These are phyloP conservation scores for Thunnus maccoyii DNA, from an alignment of 2,113 vertebrate species.

Conservation along the genomic window DNA sequence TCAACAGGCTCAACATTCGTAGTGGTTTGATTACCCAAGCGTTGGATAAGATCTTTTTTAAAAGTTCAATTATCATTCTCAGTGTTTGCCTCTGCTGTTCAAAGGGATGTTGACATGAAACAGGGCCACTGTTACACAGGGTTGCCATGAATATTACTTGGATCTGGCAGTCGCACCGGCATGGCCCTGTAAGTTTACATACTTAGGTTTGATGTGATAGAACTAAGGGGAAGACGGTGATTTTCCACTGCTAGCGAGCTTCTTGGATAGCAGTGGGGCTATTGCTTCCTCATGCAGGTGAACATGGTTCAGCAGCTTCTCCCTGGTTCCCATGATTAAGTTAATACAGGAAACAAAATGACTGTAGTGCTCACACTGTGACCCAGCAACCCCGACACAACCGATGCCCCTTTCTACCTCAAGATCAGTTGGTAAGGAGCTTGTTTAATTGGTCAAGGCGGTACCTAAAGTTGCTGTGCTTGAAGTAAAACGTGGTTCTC, in stretches of 20 bases:
- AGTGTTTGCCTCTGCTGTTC: slow-evolving; percentile 60
- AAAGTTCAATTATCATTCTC: slow-evolving; percentile 62
- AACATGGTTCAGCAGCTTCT: background rate
- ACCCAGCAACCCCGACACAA: background rate
- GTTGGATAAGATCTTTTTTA: slow-evolving; percentile 55
- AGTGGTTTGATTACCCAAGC: slow-evolving; percentile 63
- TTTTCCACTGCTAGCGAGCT: background rate
- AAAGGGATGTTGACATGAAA: slow-evolving; percentile 67
- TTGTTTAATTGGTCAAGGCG: slow-evolving; percentile 59
- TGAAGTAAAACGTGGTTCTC: slow-evolving; percentile 66
- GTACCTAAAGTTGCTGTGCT: slow-evolving; percentile 58
- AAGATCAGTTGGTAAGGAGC: slow-evolving; percentile 52
- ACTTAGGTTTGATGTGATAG: background rate
- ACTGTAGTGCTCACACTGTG: background rate
- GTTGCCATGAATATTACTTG: slow-evolving; percentile 34
- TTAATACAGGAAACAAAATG: slow-evolving; percentile 1
- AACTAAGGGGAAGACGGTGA: background rate
- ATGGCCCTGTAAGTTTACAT: background rate
- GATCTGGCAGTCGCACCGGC: background rate
- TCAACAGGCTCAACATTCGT: slow-evolving; percentile 52
- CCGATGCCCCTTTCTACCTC: background rate
- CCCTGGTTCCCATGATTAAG: slow-evolving; percentile 10
- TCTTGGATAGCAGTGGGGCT: background rate
- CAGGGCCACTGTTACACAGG: slow-evolving; percentile 33
- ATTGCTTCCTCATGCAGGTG: background rate